Conservation (phyloP, 2,888 invertebrate species). For the Drosophila paranaensis region DNA sequence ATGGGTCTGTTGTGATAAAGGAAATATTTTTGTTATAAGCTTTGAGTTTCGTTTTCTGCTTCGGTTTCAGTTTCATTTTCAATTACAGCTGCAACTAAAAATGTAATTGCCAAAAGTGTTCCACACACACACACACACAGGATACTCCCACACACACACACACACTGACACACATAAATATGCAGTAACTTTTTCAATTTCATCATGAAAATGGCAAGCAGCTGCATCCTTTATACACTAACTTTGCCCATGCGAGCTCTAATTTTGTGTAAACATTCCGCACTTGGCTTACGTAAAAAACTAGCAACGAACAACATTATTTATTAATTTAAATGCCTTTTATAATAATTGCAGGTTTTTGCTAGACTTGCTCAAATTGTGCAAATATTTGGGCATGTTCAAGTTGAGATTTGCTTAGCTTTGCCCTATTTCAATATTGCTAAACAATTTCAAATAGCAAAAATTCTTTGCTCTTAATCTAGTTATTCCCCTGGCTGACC, state of each 20-base stretch:
- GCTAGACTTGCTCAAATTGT: neutral
- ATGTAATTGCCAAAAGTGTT: slow-evolving; percentile 54
- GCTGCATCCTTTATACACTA: neutral
- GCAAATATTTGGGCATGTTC: neutral
- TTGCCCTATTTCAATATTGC: neutral
- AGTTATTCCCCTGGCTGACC: neutral
- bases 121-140: slow-evolving; percentile 3
- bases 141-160: neutral
- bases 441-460: no score
- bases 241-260: slow-evolving; percentile 1
- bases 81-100: slow-evolving; percentile 38
- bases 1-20: slow-evolving; percentile 23
- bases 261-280: neutral
- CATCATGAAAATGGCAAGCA: slow-evolving; percentile 28
- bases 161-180: neutral
- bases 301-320: no score
- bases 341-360: neutral
- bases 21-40: slow-evolving; percentile 18
- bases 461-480: neutral
- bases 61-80: slow-evolving; percentile 28
- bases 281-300: neutral
- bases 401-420: neutral
- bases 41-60: slow-evolving; percentile 14
- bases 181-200: slow-evolving; percentile 47
- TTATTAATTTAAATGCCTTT: neutral